These are phyloP conservation scores for Phoenicopterus ruber DNA, from an alignment of 2,113 vertebrate genomes.

Conservation along the genomic window DNA sequence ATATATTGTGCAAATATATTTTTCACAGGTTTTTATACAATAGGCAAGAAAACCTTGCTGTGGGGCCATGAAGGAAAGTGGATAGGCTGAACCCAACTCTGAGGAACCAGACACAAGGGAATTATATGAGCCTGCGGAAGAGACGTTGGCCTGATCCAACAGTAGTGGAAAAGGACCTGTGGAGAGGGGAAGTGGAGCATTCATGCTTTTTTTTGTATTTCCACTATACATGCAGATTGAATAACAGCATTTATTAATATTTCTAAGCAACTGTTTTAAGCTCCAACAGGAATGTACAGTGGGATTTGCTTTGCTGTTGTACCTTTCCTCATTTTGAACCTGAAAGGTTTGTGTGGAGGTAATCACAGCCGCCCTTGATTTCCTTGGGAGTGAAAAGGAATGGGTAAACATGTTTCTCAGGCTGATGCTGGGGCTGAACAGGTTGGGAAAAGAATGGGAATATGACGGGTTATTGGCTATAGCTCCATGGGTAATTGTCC, in stretches of 20 bases:
- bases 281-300: neutral
- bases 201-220: neutral
- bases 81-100: neutral
- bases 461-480: neutral
- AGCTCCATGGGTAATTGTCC: neutral
- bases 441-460: neutral
- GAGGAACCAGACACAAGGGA: neutral
- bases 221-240: neutral
- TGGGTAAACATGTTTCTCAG: neutral
- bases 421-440: neutral
- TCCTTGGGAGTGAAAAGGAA: neutral
- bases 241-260: neutral
- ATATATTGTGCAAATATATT: neutral
- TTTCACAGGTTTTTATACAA: neutral
- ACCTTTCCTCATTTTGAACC: neutral
- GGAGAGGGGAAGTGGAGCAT: rapidly evolving
- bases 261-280: neutral
- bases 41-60: neutral
- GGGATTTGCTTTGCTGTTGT: neutral
- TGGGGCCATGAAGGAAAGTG: neutral
- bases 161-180: neutral
- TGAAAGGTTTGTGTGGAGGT: neutral
- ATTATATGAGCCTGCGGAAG: neutral
- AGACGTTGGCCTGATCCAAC: neutral
- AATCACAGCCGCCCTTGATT: neutral